phyloP scores from a whole-genome alignment of 2,797 vertebrate species.

The Pachyuromys duprasi region DNA sequence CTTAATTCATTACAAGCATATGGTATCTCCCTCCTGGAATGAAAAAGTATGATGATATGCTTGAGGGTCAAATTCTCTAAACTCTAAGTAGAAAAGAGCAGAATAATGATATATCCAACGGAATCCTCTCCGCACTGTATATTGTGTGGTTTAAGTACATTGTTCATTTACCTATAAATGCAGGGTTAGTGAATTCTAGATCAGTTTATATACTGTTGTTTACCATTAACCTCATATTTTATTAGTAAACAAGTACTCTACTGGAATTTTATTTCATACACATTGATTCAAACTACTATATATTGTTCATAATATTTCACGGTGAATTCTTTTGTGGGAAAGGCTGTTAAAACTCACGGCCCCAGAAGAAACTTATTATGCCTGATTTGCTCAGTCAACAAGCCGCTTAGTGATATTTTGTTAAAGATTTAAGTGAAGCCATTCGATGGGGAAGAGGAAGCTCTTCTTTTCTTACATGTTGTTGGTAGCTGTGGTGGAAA shows the following conservation, averaged over 20 bases:
- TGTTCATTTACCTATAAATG: neutral
- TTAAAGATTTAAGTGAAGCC: neutral
- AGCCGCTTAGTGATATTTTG: neutral
- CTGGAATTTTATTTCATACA: neutral
- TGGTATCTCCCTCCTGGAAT: neutral
- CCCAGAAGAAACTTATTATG: neutral
- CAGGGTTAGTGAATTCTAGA: neutral
- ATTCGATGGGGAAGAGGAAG: neutral
- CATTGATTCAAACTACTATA: neutral
- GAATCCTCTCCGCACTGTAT: neutral
- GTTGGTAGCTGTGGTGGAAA: neutral
- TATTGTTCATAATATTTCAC: neutral
- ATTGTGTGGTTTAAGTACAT: neutral
- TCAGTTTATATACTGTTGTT: neutral
- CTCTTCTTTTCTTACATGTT: neutral
- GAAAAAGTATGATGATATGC: neutral
- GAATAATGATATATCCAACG: neutral
- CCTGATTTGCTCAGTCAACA: neutral
- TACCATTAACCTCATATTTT: neutral
- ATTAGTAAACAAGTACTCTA: neutral
- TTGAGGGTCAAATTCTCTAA: neutral
- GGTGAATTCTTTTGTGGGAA: neutral
- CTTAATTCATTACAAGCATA: neutral
- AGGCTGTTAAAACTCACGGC: neutral
- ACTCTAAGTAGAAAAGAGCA: neutral